Base-by-base conservation (phyloP, 2,888 invertebrate genomes). In the Xestia xanthographa region DNA sequence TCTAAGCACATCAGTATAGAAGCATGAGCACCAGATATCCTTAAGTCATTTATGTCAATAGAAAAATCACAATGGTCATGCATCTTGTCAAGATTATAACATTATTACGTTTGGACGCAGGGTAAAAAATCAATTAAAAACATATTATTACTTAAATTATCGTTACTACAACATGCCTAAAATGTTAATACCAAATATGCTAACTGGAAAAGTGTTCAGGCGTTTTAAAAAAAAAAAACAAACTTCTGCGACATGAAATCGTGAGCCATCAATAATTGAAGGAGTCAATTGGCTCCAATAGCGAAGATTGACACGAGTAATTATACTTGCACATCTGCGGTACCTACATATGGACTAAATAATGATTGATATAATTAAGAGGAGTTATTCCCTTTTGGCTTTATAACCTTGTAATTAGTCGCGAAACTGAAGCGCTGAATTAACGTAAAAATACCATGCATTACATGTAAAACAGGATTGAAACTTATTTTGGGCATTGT, bases 201-300 rank as follows among this genome's bases (percentile, higher is more conserved):
- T 50, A n/a, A n/a, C 22, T n/a, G 11, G n/a, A 53, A 22, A 53
- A n/a, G 53, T n/a, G 11, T n/a, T n/a, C 1, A 53, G 53, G n/a
- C n/a, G n/a, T n/a, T 53, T 45, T 22, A 3, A 53, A 53, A 53
- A 22, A 53, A n/a, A n/a, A 53, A 53, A 22, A 53, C 53, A 4
- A 58, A 6, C 50, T 14, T 38, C 4, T 22, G 14, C 22, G 11
- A 29, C 26, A 45, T 66, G 14, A 45, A 60, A 43, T 9, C n/a
- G 43, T 66, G 65, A 72, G 26, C 66, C n/a, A 67, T 74, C 63
- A 70, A 56, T 45, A 60, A 67, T 67, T 79, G 48, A 83, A 78
- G 74, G 71, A 75, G 75, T 66, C 82, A 82, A 82, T 82, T 82
- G 82, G 34, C 48, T 68, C 38, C 60, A 82, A 72, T 83, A 72